Conservation (phyloP, 2,888 invertebrate genomes). For the Stenolophus ochropezus region DNA sequence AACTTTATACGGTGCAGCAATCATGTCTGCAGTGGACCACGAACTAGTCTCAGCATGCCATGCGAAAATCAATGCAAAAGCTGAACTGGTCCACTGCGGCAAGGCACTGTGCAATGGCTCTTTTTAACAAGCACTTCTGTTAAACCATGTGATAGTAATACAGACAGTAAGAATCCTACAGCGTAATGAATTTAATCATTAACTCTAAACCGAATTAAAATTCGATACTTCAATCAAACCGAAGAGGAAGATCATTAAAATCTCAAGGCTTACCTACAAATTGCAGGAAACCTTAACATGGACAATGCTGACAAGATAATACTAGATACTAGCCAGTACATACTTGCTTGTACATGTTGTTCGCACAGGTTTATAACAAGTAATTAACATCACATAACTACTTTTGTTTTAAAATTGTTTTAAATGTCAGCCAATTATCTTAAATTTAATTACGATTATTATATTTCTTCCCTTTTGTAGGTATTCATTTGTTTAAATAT, state of each 20-base stretch:
- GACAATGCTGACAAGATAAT: background rate
- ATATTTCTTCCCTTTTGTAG: too few species aligned
- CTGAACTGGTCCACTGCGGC: background rate
- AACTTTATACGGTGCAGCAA: conserved; percentile 55
- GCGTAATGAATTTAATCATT: conserved; percentile 41
- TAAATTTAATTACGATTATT: too few species aligned
- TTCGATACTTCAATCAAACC: conserved; percentile 24
- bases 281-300: background rate
- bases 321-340: too few species aligned
- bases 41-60: background rate
- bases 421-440: too few species aligned
- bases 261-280: background rate
- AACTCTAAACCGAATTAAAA: conserved; percentile 36
- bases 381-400: too few species aligned
- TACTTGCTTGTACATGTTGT: too few species aligned
- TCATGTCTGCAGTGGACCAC: conserved; percentile 39
- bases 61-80: conserved; percentile 4
- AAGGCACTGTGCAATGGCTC: conserved; percentile 45
- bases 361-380: too few species aligned
- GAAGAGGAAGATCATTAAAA: background rate
- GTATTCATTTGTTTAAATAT: too few species aligned
- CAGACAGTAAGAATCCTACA: conserved; percentile 34
- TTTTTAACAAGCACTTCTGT: conserved; percentile 56
- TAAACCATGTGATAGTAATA: conserved; percentile 47
- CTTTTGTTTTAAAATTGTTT: too few species aligned